phyloP scores from a whole-genome alignment of 2,888 invertebrate genomes.

The Papilio gigon region DNA sequence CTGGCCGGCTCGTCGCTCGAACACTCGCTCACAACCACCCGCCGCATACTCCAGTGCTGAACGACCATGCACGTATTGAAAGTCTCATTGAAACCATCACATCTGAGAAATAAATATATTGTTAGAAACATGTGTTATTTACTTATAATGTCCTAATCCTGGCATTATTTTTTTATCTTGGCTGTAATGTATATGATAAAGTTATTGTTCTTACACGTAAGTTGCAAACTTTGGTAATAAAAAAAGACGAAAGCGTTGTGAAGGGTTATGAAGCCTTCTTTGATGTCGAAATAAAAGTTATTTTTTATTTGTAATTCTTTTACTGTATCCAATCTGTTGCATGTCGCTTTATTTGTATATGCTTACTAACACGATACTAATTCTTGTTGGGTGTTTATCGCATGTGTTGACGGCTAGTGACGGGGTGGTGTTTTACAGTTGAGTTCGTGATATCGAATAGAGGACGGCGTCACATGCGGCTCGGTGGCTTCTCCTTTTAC shows the following conservation, averaged over 20 bases:
- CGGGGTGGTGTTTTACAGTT: conserved; percentile 71
- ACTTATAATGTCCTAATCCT: neutral
- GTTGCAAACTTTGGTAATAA: neutral
- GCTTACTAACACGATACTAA: conserved; percentile 30
- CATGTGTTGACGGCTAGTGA: conserved; percentile 41
- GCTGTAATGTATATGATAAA: no score
- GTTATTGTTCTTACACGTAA: neutral
- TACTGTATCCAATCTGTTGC: conserved; percentile 14
- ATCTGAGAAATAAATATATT: conserved; percentile 39
- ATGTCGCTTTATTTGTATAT: conserved; percentile 40
- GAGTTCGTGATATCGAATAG: conserved; percentile 82
- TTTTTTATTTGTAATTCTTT: conserved; percentile 6
- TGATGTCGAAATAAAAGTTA: no score
- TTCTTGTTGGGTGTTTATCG: conserved; percentile 32
- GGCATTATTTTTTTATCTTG: no score
- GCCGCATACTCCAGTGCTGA: conserved; percentile 53
- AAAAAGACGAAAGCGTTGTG: neutral
- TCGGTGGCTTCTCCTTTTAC: conserved; percentile 79
- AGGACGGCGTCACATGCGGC: conserved; percentile 78
- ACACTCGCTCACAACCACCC: conserved; percentile 62
- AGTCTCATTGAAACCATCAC: conserved; percentile 73
- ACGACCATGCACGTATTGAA: conserved; percentile 67
- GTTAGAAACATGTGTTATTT: neutral
- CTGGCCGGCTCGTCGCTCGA: conserved; percentile 62
- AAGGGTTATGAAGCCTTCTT: no score